These are phyloP conservation scores for Hyles euphorbiae DNA, from an alignment of 1,140 invertebrate species.

Conservation along the genomic window DNA sequence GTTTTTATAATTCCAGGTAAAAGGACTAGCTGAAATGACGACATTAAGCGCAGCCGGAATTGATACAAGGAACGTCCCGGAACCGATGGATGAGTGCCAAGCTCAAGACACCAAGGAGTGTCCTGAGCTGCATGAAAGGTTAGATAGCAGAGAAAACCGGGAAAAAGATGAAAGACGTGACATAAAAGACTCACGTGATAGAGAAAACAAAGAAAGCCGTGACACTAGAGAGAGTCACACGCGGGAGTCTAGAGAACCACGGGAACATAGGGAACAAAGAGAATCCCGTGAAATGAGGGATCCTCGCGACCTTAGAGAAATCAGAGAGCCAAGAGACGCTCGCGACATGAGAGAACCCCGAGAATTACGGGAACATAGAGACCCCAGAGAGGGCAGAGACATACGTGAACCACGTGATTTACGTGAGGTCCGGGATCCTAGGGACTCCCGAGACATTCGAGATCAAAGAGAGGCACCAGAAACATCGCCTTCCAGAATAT, in stretches of 20 bases:
- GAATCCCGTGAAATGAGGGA: slow-evolving; percentile 43
- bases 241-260: slow-evolving; percentile 47
- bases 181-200: slow-evolving; percentile 46
- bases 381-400: slow-evolving; percentile 35
- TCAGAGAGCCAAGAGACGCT: slow-evolving; percentile 45
- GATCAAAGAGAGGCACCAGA: slow-evolving; percentile 57
- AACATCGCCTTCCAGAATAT: slow-evolving; percentile 69
- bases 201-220: slow-evolving; percentile 47
- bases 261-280: slow-evolving; percentile 44
- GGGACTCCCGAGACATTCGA: slow-evolving; percentile 48
- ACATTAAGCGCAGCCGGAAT: slow-evolving; percentile 80
- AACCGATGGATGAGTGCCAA: slow-evolving; percentile 69
- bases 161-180: slow-evolving; percentile 60
- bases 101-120: slow-evolving; percentile 50
- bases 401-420: slow-evolving; percentile 45
- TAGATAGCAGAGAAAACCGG: slow-evolving; percentile 46
- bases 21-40: slow-evolving; percentile 94
- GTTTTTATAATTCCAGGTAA: slow-evolving; percentile 75
- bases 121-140: slow-evolving; percentile 45
- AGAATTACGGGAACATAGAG: slow-evolving; percentile 40
- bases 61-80: slow-evolving; percentile 60
- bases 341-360: slow-evolving; percentile 42
- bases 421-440: slow-evolving; percentile 43
- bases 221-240: slow-evolving; percentile 36
- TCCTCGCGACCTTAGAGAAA: slow-evolving; percentile 37